Base-by-base conservation (phyloP, 2,888 invertebrate species). In the Andrena hattorfiana region DNA sequence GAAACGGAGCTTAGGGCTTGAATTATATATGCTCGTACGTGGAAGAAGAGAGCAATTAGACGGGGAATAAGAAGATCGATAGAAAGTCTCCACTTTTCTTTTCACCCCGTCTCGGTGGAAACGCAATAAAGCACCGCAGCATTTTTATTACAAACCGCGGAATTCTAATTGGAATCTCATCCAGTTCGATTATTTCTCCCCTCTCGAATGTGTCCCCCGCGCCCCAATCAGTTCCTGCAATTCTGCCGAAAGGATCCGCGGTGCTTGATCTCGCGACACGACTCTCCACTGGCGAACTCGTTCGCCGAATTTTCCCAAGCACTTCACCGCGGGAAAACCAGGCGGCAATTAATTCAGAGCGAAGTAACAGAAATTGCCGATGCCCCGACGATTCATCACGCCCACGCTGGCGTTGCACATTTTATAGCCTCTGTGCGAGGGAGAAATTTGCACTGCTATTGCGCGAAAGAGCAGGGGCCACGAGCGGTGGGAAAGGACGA, bases 111-210 rank as follows among this genome's bases (percentile, higher is more conserved):
- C 28, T 62, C 60, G 42, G 35, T 73, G 42, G 82, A 80, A 73
- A 70, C 30, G 84, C 79, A 79, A 87, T 83, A 85, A 88, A 78
- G 70, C 72, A 70, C 69, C 67, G 59, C 77, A 77, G 82, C 63
- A 84, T 81, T 87, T 87, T 88, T 88, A 86, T 87, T 79, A 77
- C 69, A 79, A 59, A 30, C 78, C 51, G 62, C 67, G 80, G 67
- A 77, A 88, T 86, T 67, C 83, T 85, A 88, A 87, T 85, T 83
- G 86, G 81, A 86, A 80, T 83, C 63, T 68, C 66, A 70, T 59
- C 10, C 28, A 48, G 16, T 32, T 67, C 51, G 48, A 23, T 71
- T 62, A 68, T 78, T 69, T 69, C 56, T n/a, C 26, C 10, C 10
- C n/a, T 28, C 10, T n/a, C 26, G 42, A 42, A 4, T 5, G 13